Percentiles rank a stretch among this genome's conserved stretches.
These are phyloP conservation scores for Cichlasoma orientale DNA, from an alignment of 2,797 vertebrate species.

Conservation along the genomic window DNA sequence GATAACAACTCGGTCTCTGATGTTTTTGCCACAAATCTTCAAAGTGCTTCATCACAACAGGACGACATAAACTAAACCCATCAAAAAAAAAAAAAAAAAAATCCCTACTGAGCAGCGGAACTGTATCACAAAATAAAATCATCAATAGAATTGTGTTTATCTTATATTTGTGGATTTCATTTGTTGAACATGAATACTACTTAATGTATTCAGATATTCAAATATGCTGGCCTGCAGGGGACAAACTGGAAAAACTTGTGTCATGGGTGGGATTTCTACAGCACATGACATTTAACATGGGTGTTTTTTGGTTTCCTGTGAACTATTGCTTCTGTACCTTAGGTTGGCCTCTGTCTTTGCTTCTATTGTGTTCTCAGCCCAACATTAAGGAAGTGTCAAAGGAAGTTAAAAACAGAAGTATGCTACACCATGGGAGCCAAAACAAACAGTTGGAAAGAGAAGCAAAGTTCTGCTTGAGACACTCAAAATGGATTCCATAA, in stretches of 20 bases:
- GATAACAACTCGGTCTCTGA: background rate
- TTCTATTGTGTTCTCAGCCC: background rate
- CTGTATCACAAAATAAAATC: background rate
- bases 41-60: conserved; percentile 5
- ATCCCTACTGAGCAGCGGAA: background rate
- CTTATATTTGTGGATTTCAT: background rate
- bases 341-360: background rate
- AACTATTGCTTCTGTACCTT: conserved; percentile 10
- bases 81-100: background rate
- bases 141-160: background rate
- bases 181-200: background rate
- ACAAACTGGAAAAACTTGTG: conserved; percentile 23
- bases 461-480: conserved; percentile 1
- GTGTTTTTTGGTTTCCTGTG: conserved; percentile 56
- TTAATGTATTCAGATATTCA: background rate
- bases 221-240: background rate
- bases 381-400: conserved; percentile 26
- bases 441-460: conserved; percentile 29
- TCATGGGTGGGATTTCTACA: conserved; percentile 16
- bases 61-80: background rate
- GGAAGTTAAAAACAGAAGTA: conserved; percentile 70
- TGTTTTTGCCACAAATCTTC: background rate
- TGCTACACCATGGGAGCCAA: conserved; percentile 6
- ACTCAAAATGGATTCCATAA: conserved; percentile 22
- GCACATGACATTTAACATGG: conserved; percentile 3